A percentile compares a stretch with the other conserved stretches of the same genome.
Conservation (phyloP, 2,888 invertebrate genomes). For the Leucozona laternaria region DNA sequence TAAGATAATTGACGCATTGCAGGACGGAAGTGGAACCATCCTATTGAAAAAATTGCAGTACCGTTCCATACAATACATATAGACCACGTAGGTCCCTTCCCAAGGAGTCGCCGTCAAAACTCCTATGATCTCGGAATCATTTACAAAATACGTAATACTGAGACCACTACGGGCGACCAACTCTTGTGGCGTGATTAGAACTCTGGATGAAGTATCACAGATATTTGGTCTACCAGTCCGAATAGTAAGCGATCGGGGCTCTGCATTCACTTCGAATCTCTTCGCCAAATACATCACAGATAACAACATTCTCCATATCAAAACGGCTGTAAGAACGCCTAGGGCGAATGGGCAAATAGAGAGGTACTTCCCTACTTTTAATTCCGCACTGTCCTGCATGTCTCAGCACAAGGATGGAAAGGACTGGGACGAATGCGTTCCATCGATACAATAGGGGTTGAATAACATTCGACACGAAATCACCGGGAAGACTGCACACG, state of each 20-base stretch:
- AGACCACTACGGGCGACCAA: constrained; percentile 28
- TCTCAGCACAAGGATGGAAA: not conserved
- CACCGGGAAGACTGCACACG: too few species aligned
- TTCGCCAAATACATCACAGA: constrained; percentile 70
- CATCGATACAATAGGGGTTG: not conserved
- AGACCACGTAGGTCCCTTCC: too few species aligned
- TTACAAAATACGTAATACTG: constrained; percentile 44
- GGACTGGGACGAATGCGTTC: constrained; percentile 8
- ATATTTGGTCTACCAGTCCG: constrained; percentile 75
- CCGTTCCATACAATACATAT: too few species aligned
- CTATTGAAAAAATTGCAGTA: too few species aligned
- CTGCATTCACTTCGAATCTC: constrained; percentile 73
- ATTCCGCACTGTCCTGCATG: constrained; percentile 20
- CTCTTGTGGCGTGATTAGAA: constrained; percentile 17
- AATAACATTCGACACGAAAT: too few species aligned
- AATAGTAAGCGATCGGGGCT: constrained; percentile 76
- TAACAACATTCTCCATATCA: constrained; percentile 64
- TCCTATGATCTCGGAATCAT: too few species aligned
- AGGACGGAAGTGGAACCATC: not conserved
- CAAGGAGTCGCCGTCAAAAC: too few species aligned
- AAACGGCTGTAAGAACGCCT: constrained; percentile 21
- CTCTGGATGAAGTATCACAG: constrained; percentile 28
- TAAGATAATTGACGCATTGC: too few species aligned
- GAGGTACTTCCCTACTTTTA: constrained; percentile 38
- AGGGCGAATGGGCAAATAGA: constrained; percentile 74